Base-by-base conservation (phyloP, 2,797 vertebrate genomes). In the Chelonia mydas region DNA sequence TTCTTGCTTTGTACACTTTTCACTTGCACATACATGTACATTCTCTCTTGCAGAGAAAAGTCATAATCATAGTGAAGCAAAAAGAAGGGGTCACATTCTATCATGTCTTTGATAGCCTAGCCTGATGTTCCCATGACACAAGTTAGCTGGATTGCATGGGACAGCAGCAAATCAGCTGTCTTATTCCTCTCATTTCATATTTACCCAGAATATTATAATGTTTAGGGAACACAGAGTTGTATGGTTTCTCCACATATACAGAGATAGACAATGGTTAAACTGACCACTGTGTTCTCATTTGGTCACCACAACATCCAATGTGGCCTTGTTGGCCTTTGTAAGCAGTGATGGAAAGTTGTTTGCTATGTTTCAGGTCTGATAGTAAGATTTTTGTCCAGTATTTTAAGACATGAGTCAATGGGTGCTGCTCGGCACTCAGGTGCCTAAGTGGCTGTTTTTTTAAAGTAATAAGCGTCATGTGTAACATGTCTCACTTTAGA, bases 171-270 rank as follows among this genome's bases (percentile, higher is more conserved):
- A 81, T 92, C 81, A 65, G 83, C 92, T 93, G 93, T 86, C 55
- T 96, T 94, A 83, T 93, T 83, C 3, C 77, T 84, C 21, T 90
- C 86, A 0, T 2, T 81, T 87, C 88, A 59, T 77, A 79, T 57
- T n/a, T 57, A 87, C 85, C 50, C 90, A 92, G 94, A 91, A 95
- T 96, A 95, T 54, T 93, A 88, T n/a, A 65, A 12, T 21, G 74
- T 50, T 87, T 57, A 82, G 79, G 88, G 86, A 47, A 61, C 1
- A 0, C 11, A 11, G 33, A 23, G 47, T 74, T 51, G 50, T 45
- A 74, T 61, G 92, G 54, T 86, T 7, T 41, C 68, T 13, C 11
- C 47, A 76, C 23, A 65, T 86, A 5, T 5, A 81, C 37, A 82
- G 77, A 50, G 72, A 47, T 85, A 81, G 88, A 85, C 94, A 50